Evolutionary conservation across 2,888 invertebrate species (phyloP).

Genomic region (Caenorhabditis plicata): DNA sequence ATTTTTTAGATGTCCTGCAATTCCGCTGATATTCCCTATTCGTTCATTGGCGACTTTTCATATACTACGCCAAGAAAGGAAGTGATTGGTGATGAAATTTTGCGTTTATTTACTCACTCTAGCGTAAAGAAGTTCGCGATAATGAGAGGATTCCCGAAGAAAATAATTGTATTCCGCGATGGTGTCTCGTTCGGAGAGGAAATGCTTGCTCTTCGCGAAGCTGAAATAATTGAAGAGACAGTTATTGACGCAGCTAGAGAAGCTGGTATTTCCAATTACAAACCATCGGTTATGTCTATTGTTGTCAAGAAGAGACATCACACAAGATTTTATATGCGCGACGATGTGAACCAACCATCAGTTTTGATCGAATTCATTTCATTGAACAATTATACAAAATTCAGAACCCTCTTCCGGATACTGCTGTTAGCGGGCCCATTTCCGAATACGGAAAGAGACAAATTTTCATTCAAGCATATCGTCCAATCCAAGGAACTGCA

Average conservation of each 20-base stretch:
- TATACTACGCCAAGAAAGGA: conserved; percentile 28
- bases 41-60: conserved; percentile 29
- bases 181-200: conserved; percentile 34
- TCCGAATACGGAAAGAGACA: conserved; percentile 34
- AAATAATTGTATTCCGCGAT: conserved; percentile 31
- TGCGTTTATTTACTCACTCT: conserved; percentile 17
- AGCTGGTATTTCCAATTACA: conserved; percentile 11
- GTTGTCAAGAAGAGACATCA: conserved; percentile 35
- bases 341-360: conserved; percentile 11
- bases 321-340: conserved; percentile 21
- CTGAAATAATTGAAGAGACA: conserved; percentile 18
- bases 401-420: conserved; percentile 32
- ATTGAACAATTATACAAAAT: background rate
- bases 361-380: background rate
- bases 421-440: conserved; percentile 27
- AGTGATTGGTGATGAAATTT: conserved; percentile 22
- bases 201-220: conserved; percentile 12
- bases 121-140: conserved; percentile 14
- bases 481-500: conserved; percentile 32
- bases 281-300: conserved; percentile 15
- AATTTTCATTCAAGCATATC: conserved; percentile 36
- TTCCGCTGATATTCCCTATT: conserved; percentile 21
- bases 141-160: conserved; percentile 22
- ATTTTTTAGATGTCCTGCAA: conserved; percentile 25
- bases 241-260: conserved; percentile 13